phyloP scores from a whole-genome alignment of 2,797 vertebrate genomes.

The Neostethus bicornis region DNA sequence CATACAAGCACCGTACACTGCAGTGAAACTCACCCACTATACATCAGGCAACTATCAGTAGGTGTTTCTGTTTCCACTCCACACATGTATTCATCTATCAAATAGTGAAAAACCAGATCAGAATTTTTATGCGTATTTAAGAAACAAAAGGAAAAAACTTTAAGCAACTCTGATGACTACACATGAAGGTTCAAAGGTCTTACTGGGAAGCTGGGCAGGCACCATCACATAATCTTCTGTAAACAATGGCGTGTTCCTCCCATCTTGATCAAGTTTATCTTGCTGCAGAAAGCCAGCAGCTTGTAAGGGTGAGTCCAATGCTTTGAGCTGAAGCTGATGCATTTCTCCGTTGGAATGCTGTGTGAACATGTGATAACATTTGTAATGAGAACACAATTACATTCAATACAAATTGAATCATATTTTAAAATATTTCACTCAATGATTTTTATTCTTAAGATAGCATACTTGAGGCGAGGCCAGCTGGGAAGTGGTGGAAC shows the following conservation, averaged over 20 bases:
- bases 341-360: slow-evolving; percentile 87
- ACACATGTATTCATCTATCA: slow-evolving; percentile 82
- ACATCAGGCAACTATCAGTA: slow-evolving; percentile 86
- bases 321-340: slow-evolving; percentile 82
- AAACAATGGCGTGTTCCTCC: slow-evolving; percentile 83
- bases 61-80: slow-evolving; percentile 80
- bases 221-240: slow-evolving; percentile 95
- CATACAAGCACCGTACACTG: not conserved
- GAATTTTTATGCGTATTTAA: not conserved
- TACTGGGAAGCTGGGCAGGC: slow-evolving; percentile 88
- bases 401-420: not conserved
- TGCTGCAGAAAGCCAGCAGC: slow-evolving; percentile 77
- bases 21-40: slow-evolving; percentile 86
- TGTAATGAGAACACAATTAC: not conserved
- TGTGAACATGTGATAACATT: slow-evolving; percentile 15
- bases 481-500: slow-evolving; percentile 89
- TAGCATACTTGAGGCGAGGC: slow-evolving; percentile 87
- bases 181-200: slow-evolving; percentile 30
- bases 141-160: not conserved
- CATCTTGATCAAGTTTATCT: slow-evolving; percentile 81
- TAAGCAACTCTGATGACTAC: not conserved
- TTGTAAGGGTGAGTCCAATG: slow-evolving; percentile 70
- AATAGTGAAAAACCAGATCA: slow-evolving; percentile 22
- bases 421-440: slow-evolving; percentile 7
- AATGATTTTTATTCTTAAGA: not conserved